Evolutionary conservation across 2,797 vertebrate genomes (phyloP), one percentile per base, ranked within the genome.

Genomic region (Argentina silus): DNA sequence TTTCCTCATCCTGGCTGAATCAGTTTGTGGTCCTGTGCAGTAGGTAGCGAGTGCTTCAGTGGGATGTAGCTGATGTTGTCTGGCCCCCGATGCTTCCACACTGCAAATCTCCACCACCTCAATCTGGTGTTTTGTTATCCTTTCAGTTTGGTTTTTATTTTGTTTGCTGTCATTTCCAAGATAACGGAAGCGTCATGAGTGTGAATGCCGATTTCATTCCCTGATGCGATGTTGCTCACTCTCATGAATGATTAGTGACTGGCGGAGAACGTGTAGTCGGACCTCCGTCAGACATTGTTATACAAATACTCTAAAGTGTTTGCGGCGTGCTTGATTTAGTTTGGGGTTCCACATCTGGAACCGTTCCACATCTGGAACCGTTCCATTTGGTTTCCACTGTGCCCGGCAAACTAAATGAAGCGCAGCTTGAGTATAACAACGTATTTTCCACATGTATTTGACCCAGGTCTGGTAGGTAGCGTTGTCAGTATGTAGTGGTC

Each of bases 21-120:
- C 55, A 53, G 70, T 67, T 67, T 36, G 27, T 36, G 27, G 27
- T 36, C 27, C 27, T 36, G 27, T 36, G 69, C 74, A 68, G 60
- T 69, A 76, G 76, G 48, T 70, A 77, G 74, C 19, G 21, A 43
- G 21, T 68, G 76, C 71, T 78, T 80, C 42, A 72, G 69, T 85
- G 78, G 70, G 70, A 57, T 83, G 77, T 74, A 23, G 8, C n/a
- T 64, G 77, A 63, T 84, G 70, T 78, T 65, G 76, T 47, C 64
- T 71, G 76, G 78, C 76, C 72, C 72, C 71, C 73, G 74, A 80
- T 68, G 76, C 84, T 87, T 61, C 61, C 70, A 53, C 65, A 69
- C 19, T 65, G 63, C 70, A 36, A 36, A 36, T 4, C 27, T 36
- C 27, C 27, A 36, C 48, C 70, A 72, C 76, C 75, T 83, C 83